Base-by-base conservation (phyloP, 37 sponge, comb jelly and placozoan genomes). In the Halichondria panicea region DNA sequence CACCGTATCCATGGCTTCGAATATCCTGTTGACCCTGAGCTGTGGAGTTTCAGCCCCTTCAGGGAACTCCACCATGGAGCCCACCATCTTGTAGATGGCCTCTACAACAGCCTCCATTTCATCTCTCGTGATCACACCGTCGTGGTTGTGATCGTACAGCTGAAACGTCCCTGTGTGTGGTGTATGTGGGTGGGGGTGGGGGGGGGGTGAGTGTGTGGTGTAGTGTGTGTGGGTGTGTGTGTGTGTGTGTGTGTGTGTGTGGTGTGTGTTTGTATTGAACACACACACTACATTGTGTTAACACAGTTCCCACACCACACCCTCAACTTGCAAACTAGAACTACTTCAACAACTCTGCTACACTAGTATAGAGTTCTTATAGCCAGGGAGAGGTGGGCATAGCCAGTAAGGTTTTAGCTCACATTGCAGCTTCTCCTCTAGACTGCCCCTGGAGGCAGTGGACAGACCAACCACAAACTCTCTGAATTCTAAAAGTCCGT, bases 401-500 rank as follows among this genome's bases (percentile, higher is more conserved):
- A 66, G 19, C 0, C 32, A 38, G 7, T 48, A 48, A 48, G 52
- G 15, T 18, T 11, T 18, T 48, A 48, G 12, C 82, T 55, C 40
- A 92, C 93, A 92, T 7, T 75, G 41, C 4, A 95, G 74, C 55
- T 81, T 91, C 73, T 95, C 96, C 48, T 95, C 96, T 21, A 43
- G 57, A 4, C 83, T 80, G 4, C 96, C 96, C 56, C 89, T 52
- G 43, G 85, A 66, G 5, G 85, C 81, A 15, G 80, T 61, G 18
- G 89, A 92, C 12, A 95, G 79, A 21, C 77, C 84, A 1, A 22
- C 58, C 13, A 95, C 72, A 60, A 95, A 95, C 69, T 88, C 83
- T 22, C 60, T 53, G 50, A 95, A 95, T 30, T 66, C 84, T 15
- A 95, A 76, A 33, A 67, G 34, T 37, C 92, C 92, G 70, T 85